Evolutionary conservation across 64 coral and sea anemone species (phyloP), one percentile per base, ranked within the genome.

Genomic region (Montipora capricornis): DNA sequence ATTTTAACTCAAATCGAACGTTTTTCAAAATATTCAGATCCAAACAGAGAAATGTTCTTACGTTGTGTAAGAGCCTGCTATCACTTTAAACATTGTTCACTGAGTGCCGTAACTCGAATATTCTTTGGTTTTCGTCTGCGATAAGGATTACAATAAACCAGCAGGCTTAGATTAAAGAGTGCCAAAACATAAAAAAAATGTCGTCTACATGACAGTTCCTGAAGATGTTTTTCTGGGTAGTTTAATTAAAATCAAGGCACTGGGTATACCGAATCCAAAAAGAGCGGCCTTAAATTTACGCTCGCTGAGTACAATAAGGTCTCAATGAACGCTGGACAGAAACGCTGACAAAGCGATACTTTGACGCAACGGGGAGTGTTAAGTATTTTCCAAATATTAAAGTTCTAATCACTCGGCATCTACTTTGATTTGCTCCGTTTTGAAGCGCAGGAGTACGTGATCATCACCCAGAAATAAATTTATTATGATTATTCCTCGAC

Each of bases 391-490:
- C 46, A 46, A 19, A 6, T 22, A 20, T 73, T 71, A 49, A 20
- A 9, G 44, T 20, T 44, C 44, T 51, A 86, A 86, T 73, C 14
- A 51, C 44, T 49, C 3, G 19, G 64, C 3, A 0, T 46, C 9
- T 1, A 86, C 49, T 86, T 73, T 71, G 17, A 86, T 73, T 71
- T 86, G 13, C 16, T 13, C 22, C 24, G 3, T n/a, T 50, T 48
- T 9, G 47, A 3, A 49, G 44, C 16, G 19, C 8, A 46, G 82
- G 46, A 45, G 66, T 51, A 15, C 49, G 64, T 20, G 82, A 85
- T 85, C 44, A 48, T 44, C 17, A 49, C 9, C 20, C 68, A 71
- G 67, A 69, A 59, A 86, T 12, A 64, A 51, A 86, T 86, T 84
- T 69, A 70, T 47, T 49, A 4, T 47, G 67, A 86, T 86, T 71